Base-by-base conservation (phyloP, 1,140 invertebrate genomes). In the Antheraea pernyi region DNA sequence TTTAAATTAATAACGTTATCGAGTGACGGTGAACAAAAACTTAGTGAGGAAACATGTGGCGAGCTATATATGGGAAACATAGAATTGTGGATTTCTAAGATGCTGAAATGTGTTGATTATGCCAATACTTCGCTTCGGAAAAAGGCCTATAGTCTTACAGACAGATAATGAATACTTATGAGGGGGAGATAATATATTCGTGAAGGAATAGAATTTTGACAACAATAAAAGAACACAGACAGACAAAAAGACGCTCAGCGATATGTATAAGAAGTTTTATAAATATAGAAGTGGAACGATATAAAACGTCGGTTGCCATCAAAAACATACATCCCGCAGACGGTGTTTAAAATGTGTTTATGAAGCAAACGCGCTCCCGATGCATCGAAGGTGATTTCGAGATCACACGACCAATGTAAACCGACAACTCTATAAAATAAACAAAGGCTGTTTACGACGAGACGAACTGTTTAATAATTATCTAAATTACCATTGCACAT, bases 381-480 rank as follows among this genome's bases (percentile, higher is more conserved):
- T 53, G 46, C 46, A 53, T 53, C 16, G 46, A 53, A 53, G 46
- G 46, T 53, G 46, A 53, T 53, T 16, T 13, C 7, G 46, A 53
- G 46, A 53, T 53, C 46, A 53, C 46, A 53, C 10, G 46, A 53
- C 46, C 46, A 13, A 53, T 53, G 46, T 53, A 53, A 53, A 53
- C 46, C 46, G 46, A 16, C 16, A 53, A 53, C 46, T 53, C 46
- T 53, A 53, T 53, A 53, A 53, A 53, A 53, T 53, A 53, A 53
- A 53, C 46, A 53, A 53, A 16, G 46, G 46, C 46, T 53, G 46
- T 53, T 53, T 53, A 53, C 46, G 46, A 53, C 16, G 46, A 53
- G 16, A 13, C 46, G 46, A 16, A 6, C 16, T 9, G 46, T 53
- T 53, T 53, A 16, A 53, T 53, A 53, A 53, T 53, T 13, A 42